phyloP scores from a whole-genome alignment of 1,140 invertebrate genomes.

The Anastrepha ludens region DNA sequence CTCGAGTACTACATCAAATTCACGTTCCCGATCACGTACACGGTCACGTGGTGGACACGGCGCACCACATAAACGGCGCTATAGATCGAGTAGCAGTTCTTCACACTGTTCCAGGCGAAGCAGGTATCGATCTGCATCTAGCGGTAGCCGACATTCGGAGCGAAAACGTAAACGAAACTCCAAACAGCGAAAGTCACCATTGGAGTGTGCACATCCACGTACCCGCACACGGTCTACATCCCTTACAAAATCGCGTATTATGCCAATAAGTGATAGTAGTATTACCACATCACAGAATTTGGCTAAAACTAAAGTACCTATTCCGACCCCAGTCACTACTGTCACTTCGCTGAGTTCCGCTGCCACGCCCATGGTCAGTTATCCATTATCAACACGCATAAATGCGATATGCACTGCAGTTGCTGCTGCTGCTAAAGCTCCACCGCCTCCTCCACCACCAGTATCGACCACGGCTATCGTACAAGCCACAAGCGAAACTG shows the following conservation, averaged over 20 bases:
- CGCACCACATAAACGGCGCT: conserved; percentile 1
- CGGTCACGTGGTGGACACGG: conserved; percentile 66
- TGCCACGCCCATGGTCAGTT: conserved; percentile 24
- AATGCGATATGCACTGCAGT: neutral
- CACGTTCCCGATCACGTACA: conserved; percentile 60
- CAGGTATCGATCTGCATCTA: neutral
- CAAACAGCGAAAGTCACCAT: neutral
- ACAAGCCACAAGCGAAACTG: neutral
- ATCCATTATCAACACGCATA: conserved; percentile 5
- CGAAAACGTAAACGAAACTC: conserved; percentile 1
- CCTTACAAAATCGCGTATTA: conserved; percentile 26
- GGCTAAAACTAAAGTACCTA: neutral
- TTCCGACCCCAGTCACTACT: conserved; percentile 45
- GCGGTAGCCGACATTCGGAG: neutral
- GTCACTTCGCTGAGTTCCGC: neutral
- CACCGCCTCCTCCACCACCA: conserved; percentile 33
- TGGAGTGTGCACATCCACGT: conserved; percentile 2
- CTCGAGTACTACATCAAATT: conserved; percentile 4
- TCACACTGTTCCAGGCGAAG: conserved; percentile 14
- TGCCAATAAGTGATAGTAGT: neutral
- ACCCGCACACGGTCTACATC: conserved; percentile 73
- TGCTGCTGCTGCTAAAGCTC: neutral
- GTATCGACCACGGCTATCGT: neutral
- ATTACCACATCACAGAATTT: neutral
- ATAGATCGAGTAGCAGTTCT: conserved; percentile 18